Conservation (phyloP, 2,888 invertebrate species). For the Hypolimnas misippus region DNA sequence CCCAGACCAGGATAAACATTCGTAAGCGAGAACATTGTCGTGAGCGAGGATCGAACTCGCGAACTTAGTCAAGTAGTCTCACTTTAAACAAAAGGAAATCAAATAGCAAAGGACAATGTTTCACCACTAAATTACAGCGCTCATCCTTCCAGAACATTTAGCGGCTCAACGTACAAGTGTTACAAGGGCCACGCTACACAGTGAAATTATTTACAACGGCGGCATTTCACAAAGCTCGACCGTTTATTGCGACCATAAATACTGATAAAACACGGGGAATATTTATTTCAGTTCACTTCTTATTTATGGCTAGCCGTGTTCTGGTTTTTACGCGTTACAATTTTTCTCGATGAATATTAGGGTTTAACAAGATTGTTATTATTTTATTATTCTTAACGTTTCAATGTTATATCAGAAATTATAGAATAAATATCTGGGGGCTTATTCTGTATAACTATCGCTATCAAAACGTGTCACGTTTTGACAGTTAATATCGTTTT, state of each 20-base stretch:
- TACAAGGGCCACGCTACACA: conserved; percentile 71
- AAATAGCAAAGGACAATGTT: no score
- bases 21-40: no score
- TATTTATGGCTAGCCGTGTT: conserved; percentile 74
- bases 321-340: conserved; percentile 55
- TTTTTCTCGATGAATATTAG: conserved; percentile 43
- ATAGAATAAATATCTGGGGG: no score
- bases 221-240: conserved; percentile 74
- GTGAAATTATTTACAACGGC: conserved; percentile 81
- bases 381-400: conserved; percentile 14
- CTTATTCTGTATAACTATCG: no score
- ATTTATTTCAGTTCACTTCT: conserved; percentile 79
- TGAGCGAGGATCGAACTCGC: no score
- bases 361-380: conserved; percentile 25
- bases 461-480: no score
- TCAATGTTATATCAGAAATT: background rate
- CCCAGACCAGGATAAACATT: no score
- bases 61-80: no score
- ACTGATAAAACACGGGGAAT: conserved; percentile 77
- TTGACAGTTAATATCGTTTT: no score
- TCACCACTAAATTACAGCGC: background rate
- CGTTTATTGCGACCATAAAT: conserved; percentile 81
- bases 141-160: conserved; percentile 39
- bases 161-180: conserved; percentile 64
- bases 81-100: no score